Evolutionary conservation across 2,797 vertebrate species (phyloP).

Genomic region (Enoplosus armatus): DNA sequence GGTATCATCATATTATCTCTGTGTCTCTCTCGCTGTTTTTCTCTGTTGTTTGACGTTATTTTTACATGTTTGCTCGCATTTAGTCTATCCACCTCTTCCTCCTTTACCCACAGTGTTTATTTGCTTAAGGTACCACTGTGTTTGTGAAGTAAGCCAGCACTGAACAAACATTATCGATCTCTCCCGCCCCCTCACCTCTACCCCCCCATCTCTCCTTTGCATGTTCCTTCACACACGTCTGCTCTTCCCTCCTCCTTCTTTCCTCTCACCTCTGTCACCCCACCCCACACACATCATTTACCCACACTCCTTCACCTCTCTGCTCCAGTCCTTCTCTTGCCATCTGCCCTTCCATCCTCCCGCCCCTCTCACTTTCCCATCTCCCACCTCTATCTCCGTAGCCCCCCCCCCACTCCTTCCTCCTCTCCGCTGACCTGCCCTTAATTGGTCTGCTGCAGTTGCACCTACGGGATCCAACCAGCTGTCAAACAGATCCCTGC

Average conservation of each 20-base stretch:
- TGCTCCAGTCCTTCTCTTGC: slow-evolving; percentile 16
- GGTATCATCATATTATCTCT: neutral
- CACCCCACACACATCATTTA: slow-evolving; percentile 7
- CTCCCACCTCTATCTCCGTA: slow-evolving; percentile 42
- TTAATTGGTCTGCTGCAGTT: slow-evolving; percentile 58
- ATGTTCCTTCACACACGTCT: slow-evolving; percentile 4
- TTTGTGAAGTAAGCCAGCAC: slow-evolving; percentile 71
- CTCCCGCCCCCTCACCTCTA: neutral
- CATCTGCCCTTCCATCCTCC: slow-evolving; percentile 17
- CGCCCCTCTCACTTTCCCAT: slow-evolving; percentile 10
- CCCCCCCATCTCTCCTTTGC: slow-evolving; percentile 11
- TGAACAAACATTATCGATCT: slow-evolving; percentile 67
- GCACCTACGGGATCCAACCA: slow-evolving; percentile 64
- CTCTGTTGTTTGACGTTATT: slow-evolving; percentile 23
- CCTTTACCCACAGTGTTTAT: slow-evolving; percentile 47
- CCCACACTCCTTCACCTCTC: slow-evolving; percentile 13
- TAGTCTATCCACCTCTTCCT: slow-evolving; percentile 28
- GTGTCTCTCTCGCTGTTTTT: neutral
- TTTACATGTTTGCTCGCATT: slow-evolving; percentile 31
- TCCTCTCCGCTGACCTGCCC: slow-evolving; percentile 50
- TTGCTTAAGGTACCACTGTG: slow-evolving; percentile 59
- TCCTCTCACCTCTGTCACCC: slow-evolving; percentile 35
- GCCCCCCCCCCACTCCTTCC: slow-evolving; percentile 23
- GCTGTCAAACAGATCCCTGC: slow-evolving; percentile 70
- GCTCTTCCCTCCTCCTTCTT: slow-evolving; percentile 11